phyloP scores from a whole-genome alignment of 2,113 vertebrate genomes.

The Percopsis transmontana region DNA sequence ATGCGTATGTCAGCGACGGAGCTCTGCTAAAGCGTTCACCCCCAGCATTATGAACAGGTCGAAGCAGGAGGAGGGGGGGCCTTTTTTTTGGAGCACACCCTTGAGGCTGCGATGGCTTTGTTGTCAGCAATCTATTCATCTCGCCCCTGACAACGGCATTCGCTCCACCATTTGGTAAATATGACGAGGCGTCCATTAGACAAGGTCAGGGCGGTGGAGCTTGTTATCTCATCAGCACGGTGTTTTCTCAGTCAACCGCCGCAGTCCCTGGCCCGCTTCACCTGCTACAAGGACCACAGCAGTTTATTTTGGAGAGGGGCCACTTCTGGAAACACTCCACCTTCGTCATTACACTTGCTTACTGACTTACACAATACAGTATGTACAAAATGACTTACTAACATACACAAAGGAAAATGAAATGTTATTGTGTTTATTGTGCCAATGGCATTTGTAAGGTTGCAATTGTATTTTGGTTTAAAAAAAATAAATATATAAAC shows the following conservation, averaged over 20 bases:
- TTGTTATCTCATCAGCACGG: constrained; percentile 62
- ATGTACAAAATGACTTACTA: neutral
- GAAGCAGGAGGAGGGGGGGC: constrained; percentile 22
- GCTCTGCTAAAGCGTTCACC: constrained; percentile 47
- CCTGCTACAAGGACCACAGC: constrained; percentile 51
- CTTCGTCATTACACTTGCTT: constrained; percentile 35
- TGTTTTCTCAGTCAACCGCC: constrained; percentile 51
- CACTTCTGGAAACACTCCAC: constrained; percentile 33
- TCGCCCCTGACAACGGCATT: constrained; percentile 34
- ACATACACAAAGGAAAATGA: constrained; percentile 14
- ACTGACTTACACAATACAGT: neutral
- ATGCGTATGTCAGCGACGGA: constrained; percentile 46
- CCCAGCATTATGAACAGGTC: constrained; percentile 38
- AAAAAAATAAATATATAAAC: neutral
- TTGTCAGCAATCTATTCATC: constrained; percentile 67
- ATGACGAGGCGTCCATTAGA: constrained; percentile 70
- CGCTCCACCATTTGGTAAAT: constrained; percentile 73
- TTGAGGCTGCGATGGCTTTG: constrained; percentile 58
- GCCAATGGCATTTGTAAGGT: constrained; percentile 14
- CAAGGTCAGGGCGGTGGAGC: constrained; percentile 69
- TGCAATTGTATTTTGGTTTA: constrained; percentile 22
- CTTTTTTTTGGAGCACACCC: constrained; percentile 31
- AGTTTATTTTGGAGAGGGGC: constrained; percentile 55
- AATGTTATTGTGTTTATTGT: constrained; percentile 11
- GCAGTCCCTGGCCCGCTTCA: constrained; percentile 65